phyloP scores from a whole-genome alignment of 2,888 invertebrate genomes.

The Scaptomyza tumidula region DNA sequence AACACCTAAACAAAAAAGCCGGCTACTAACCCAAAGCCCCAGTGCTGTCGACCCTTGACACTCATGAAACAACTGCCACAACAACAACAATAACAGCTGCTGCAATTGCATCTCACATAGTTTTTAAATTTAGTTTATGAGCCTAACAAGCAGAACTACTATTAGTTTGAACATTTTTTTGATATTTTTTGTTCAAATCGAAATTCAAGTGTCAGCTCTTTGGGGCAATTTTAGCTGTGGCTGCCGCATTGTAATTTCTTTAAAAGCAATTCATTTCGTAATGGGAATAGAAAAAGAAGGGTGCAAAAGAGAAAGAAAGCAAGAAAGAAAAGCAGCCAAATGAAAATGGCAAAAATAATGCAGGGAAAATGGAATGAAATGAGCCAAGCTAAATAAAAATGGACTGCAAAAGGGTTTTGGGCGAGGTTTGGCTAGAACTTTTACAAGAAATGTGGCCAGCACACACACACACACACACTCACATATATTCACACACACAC shows the following conservation, averaged over 20 bases:
- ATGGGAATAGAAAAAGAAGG: slow-evolving; percentile 53
- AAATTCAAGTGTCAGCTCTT: slow-evolving; percentile 46
- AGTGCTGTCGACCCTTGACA: slow-evolving; percentile 61
- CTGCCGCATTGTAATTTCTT: slow-evolving; percentile 80
- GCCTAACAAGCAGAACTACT: neutral
- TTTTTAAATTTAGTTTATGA: neutral
- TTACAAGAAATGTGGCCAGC: slow-evolving; percentile 48
- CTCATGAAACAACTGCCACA: slow-evolving; percentile 31
- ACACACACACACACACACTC: slow-evolving; percentile 32
- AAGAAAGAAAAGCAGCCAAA: slow-evolving; percentile 49
- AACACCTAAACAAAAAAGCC: slow-evolving; percentile 20
- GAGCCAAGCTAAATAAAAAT: slow-evolving; percentile 67
- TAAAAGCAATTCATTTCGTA: slow-evolving; percentile 82
- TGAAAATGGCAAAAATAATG: slow-evolving; percentile 71
- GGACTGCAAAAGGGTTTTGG: slow-evolving; percentile 24
- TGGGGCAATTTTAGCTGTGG: slow-evolving; percentile 43
- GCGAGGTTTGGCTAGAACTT: slow-evolving; percentile 48
- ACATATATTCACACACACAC: slow-evolving; percentile 9
- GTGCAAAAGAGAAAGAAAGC: slow-evolving; percentile 13
- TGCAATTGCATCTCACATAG: slow-evolving; percentile 34
- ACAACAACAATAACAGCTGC: slow-evolving; percentile 19
- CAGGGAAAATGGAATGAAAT: slow-evolving; percentile 61
- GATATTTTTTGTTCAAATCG: slow-evolving; percentile 22
- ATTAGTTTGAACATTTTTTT: slow-evolving; percentile 3
- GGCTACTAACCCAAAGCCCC: slow-evolving; percentile 61